These are phyloP conservation scores for Pterocles burchelli DNA, from an alignment of 2,113 vertebrate genomes.

Conservation along the genomic window DNA sequence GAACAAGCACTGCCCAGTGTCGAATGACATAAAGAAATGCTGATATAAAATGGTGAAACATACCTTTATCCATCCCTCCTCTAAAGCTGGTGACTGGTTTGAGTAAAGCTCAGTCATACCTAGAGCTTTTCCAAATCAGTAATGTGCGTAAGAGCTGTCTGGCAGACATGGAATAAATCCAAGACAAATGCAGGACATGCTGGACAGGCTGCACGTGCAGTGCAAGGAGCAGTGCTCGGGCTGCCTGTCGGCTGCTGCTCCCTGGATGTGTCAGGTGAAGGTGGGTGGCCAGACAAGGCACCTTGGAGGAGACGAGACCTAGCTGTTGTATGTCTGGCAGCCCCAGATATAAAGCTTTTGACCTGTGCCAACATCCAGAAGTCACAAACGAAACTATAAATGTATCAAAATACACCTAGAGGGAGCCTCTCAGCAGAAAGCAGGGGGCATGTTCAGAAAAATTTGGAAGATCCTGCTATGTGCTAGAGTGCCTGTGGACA, in stretches of 20 bases:
- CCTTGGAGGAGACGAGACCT: rapidly evolving
- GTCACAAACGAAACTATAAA: neutral
- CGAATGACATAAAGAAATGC: neutral
- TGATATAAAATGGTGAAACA: neutral
- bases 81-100: neutral
- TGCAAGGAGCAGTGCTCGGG: rapidly evolving
- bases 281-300: neutral
- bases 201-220: neutral
- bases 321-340: rapidly evolving
- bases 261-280: neutral
- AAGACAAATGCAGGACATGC: slow-evolving; percentile 10
- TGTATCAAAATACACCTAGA: neutral
- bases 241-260: neutral
- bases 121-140: neutral
- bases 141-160: neutral
- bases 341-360: neutral
- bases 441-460: neutral
- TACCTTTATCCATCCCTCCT: neutral
- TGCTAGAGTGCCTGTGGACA: neutral
- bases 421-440: neutral
- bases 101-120: neutral
- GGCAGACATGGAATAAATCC: slow-evolving; percentile 43
- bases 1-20: neutral
- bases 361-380: neutral
- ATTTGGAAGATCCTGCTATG: neutral